A percentile compares a stretch with the other conserved stretches of the same genome.
Evolutionary conservation across 2,888 invertebrate genomes (phyloP).

Genomic region (Oligia latruncula): DNA sequence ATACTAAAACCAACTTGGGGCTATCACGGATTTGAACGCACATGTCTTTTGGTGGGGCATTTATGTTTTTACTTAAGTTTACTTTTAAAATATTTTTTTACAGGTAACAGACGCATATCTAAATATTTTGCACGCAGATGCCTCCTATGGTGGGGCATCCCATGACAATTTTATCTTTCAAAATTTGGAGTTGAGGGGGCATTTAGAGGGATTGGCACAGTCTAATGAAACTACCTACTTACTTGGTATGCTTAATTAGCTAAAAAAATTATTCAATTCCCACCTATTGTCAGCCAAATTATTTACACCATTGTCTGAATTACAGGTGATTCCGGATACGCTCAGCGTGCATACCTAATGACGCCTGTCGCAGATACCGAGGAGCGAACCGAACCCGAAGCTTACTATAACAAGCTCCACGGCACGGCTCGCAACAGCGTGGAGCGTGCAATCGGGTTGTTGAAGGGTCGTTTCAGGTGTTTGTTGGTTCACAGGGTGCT

Average conservation of each 20-base stretch:
- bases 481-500: neutral
- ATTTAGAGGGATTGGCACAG: neutral
- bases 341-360: neutral
- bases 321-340: neutral
- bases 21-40: no score
- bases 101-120: neutral
- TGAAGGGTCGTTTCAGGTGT: slow-evolving; percentile 2
- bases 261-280: neutral
- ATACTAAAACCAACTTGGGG: no score
- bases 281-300: neutral
- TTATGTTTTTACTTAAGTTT: neutral
- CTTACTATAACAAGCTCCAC: neutral
- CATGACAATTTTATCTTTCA: neutral
- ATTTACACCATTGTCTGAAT: neutral
- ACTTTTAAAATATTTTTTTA: neutral
- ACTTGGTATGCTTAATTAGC: neutral
- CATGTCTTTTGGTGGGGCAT: no score
- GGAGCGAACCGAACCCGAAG: neutral
- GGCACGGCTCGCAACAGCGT: neutral
- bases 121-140: neutral
- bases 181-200: neutral
- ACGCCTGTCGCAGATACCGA: neutral
- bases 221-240: neutral
- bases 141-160: neutral
- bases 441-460: neutral